phyloP scores from a whole-genome alignment of 2,888 invertebrate genomes.

The Punctoribates punctum region DNA sequence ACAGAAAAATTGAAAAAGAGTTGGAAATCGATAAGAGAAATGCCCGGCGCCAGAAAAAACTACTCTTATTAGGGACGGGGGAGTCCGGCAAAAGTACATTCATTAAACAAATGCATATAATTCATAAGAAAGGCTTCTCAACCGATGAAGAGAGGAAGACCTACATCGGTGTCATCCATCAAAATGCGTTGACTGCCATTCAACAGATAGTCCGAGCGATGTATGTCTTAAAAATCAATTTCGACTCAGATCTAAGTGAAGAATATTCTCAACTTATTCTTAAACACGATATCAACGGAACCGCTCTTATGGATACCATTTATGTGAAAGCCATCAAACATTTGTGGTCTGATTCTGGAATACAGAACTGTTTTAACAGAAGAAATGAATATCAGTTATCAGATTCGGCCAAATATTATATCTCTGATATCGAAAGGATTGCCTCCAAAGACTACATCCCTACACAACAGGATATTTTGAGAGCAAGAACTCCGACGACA shows the following conservation, averaged over 20 bases:
- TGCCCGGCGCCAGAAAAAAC: constrained; percentile 45
- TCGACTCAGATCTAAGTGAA: constrained; percentile 48
- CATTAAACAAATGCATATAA: constrained; percentile 59
- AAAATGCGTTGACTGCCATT: constrained; percentile 49
- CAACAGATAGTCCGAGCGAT: constrained; percentile 49
- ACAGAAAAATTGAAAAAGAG: constrained; percentile 47
- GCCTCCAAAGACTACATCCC: constrained; percentile 51
- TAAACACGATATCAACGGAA: constrained; percentile 51
- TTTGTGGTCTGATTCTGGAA: constrained; percentile 50
- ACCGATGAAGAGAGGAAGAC: constrained; percentile 49
- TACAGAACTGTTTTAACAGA: constrained; percentile 51
- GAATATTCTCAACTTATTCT: constrained; percentile 54
- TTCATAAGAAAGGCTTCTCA: constrained; percentile 58
- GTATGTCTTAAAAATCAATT: constrained; percentile 46
- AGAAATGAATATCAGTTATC: constrained; percentile 52
- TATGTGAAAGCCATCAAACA: constrained; percentile 55
- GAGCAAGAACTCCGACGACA: constrained; percentile 52
- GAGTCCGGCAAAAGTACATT: constrained; percentile 48
- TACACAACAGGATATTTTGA: constrained; percentile 53
- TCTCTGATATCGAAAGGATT: constrained; percentile 52
- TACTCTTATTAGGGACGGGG: constrained; percentile 46
- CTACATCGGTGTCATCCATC: constrained; percentile 47
- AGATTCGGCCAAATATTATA: constrained; percentile 50
- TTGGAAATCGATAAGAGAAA: constrained; percentile 46
- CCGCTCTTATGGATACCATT: not conserved